Evolutionary conservation across 1,140 invertebrate genomes (phyloP), one percentile per base, ranked within the genome.

Genomic region (Prorops nasuta): DNA sequence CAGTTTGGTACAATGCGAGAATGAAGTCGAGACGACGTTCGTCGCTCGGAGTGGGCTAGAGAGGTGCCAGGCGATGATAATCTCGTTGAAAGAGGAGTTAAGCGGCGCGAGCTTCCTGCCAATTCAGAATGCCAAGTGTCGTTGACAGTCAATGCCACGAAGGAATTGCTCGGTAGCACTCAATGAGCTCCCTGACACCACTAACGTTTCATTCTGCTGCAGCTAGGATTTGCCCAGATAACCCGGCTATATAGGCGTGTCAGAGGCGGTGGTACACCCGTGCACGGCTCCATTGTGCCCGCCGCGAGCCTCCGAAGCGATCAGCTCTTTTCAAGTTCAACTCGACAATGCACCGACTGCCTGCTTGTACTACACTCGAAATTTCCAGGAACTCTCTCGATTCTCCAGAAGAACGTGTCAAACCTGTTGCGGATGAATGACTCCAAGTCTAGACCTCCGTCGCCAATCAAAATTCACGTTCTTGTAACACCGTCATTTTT

Each of bases 81-180:
- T 71, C 63, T 71, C 56, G 60, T 68, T 67, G 63, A 69, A 58
- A 51, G 49, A 51, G 49, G 61, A 67, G 66, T 68, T 66, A 69
- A 67, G 64, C 65, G 58, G 54, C 56, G 50, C 56, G 58, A 60
- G 66, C 66, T 71, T 73, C 67, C 69, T 71, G 69, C 56, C 66
- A 72, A 73, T 73, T 73, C 66, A 69, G 43, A 56, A 4, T 10
- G 56, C 56, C 57, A 64, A 68, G 62, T 64, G 58, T 64, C 60
- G 51, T 41, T 42, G 38, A 52, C 38, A 51, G 55, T 66, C 53
- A 67, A 67, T 64, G 63, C 53, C 41, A 53, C 45, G 47, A 51
- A 38, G 50, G 60, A 66, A 67, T 67, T 67, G 64, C 63, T 50
- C 47, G 44, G 21, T 55, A 57, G 54, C 54, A 37, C n/a, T n/a